A percentile compares a stretch with the other conserved stretches of the same genome.
These are phyloP conservation scores for Ceratina calcarata DNA, from an alignment of 1,140 invertebrate species.

Conservation along the genomic window DNA sequence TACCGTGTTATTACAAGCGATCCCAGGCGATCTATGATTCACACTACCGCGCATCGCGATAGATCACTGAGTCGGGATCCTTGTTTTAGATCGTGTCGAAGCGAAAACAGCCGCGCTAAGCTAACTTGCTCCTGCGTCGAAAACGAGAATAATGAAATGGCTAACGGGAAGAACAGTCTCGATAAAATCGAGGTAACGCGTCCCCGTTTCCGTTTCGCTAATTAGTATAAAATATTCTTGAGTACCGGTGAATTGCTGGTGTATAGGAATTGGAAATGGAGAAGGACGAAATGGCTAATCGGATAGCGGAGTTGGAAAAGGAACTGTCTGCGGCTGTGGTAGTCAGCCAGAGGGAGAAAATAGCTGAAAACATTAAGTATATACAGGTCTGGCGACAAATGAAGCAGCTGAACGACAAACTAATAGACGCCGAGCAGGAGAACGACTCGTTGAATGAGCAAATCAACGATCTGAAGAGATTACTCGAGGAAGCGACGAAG, in stretches of 20 bases:
- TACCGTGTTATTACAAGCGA: constrained; percentile 32
- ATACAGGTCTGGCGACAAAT: constrained; percentile 75
- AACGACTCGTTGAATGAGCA: constrained; percentile 68
- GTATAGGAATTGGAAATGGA: constrained; percentile 71
- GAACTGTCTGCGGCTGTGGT: constrained; percentile 58
- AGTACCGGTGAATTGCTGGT: not conserved
- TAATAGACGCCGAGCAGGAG: constrained; percentile 56
- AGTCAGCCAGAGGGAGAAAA: constrained; percentile 70
- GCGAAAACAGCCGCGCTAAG: constrained; percentile 72
- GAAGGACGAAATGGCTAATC: constrained; percentile 68
- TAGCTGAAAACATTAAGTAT: constrained; percentile 75
- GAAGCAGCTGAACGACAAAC: constrained; percentile 73
- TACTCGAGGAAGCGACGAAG: constrained; percentile 69
- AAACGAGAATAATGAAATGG: constrained; percentile 62
- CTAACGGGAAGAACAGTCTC: constrained; percentile 49
- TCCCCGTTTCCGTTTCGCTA: not conserved
- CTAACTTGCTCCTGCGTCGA: constrained; percentile 64
- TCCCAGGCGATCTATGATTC: constrained; percentile 41
- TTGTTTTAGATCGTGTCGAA: constrained; percentile 74
- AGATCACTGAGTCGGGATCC: constrained; percentile 41
- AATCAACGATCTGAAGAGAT: constrained; percentile 67
- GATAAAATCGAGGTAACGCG: constrained; percentile 71
- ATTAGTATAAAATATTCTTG: not conserved
- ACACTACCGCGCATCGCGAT: constrained; percentile 28
- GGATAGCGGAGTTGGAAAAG: constrained; percentile 72